Percentiles rank a stretch among this genome's conserved stretches.
These are phyloP conservation scores for Drosophila sp. DNA, from an alignment of 1,140 invertebrate species.

Conservation along the genomic window DNA sequence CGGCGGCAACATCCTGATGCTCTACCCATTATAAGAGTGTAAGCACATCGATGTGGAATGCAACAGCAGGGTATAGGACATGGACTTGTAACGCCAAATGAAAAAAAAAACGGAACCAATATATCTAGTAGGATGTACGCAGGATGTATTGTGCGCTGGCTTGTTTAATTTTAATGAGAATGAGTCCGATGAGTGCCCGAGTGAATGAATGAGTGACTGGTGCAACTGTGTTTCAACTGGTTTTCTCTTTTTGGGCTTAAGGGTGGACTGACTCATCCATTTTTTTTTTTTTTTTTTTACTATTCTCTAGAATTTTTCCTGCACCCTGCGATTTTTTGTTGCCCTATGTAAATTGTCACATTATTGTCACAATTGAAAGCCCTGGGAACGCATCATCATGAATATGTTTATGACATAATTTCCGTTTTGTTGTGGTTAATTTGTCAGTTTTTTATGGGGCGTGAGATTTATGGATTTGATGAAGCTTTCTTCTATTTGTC, in stretches of 20 bases:
- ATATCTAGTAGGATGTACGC: no score
- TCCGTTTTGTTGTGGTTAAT: constrained; percentile 78
- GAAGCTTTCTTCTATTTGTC: neutral
- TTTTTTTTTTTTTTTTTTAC: neutral
- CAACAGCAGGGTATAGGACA: no score
- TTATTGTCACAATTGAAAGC: constrained; percentile 75
- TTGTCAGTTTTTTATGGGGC: constrained; percentile 49
- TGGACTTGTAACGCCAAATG: no score
- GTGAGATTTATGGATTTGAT: constrained; percentile 45
- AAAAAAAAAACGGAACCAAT: no score
- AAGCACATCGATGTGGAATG: constrained; percentile 1
- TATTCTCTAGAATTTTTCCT: constrained; percentile 20
- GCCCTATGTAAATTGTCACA: constrained; percentile 77
- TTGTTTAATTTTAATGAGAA: constrained; percentile 79
- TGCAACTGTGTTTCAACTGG: constrained; percentile 76
- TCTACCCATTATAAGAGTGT: constrained; percentile 15
- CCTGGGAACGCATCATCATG: constrained; percentile 58
- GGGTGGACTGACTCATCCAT: constrained; percentile 43
- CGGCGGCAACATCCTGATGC: constrained; percentile 44
- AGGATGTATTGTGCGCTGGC: constrained; percentile 60
- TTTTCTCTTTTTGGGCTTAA: constrained; percentile 39
- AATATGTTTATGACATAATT: constrained; percentile 75
- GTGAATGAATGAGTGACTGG: constrained; percentile 30
- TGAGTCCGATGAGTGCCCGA: constrained; percentile 18
- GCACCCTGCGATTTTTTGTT: constrained; percentile 63